Evolutionary conservation across 1,140 invertebrate genomes (phyloP).

Genomic region (Lamellibrachia luymesi): DNA sequence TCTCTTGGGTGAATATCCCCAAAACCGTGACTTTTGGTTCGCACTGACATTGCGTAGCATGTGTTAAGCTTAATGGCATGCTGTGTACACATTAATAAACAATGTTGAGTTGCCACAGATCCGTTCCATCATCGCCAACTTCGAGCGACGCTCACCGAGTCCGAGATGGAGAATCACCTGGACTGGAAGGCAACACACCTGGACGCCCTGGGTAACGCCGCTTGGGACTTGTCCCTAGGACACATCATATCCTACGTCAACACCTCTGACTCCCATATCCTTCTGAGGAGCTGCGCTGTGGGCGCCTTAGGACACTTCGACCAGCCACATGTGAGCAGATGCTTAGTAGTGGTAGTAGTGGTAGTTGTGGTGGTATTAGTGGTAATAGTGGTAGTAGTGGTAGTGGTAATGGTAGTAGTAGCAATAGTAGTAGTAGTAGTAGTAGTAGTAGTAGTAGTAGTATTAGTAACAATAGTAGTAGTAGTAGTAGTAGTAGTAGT

Average conservation of each 20-base stretch:
- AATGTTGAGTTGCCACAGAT: not conserved
- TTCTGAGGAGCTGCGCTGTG: not conserved
- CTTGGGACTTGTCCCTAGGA: not conserved
- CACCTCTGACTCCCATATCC: not conserved
- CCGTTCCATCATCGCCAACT: not conserved
- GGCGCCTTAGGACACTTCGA: not conserved
- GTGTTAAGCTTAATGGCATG: too few relatives aligned
- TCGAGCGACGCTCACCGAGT: not conserved
- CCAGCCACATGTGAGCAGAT: not conserved
- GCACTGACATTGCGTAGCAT: too few relatives aligned
- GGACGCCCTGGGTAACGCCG: not conserved
- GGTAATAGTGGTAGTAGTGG: too few relatives aligned
- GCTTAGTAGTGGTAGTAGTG: not conserved
- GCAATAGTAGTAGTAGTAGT: too few relatives aligned
- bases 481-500: too few relatives aligned
- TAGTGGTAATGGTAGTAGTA: too few relatives aligned
- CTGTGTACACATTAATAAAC: too few relatives aligned
- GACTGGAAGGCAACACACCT: not conserved
- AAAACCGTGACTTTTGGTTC: too few relatives aligned
- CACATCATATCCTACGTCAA: slow-evolving; percentile 3
- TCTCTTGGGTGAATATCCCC: too few relatives aligned
- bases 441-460: too few relatives aligned
- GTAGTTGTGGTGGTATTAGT: not conserved
- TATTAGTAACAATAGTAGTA: too few relatives aligned
- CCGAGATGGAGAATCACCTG: not conserved